Conservation (phyloP, 2,797 vertebrate genomes). For the Schizothorax lantsangensis region DNA sequence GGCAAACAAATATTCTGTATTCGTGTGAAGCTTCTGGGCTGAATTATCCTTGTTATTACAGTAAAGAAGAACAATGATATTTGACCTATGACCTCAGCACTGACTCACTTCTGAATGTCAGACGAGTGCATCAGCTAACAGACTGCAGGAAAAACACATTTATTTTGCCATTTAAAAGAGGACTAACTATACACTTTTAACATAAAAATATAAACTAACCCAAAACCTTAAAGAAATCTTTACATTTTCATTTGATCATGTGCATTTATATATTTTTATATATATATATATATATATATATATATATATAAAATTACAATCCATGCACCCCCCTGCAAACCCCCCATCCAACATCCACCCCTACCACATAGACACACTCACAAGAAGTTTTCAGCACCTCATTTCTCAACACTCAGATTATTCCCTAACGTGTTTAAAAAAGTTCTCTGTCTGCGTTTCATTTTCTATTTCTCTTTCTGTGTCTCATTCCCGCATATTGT, state of each 20-base stretch:
- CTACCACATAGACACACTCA: slow-evolving; percentile 54
- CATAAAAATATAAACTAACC: background rate
- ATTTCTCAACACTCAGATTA: slow-evolving; percentile 64
- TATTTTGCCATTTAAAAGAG: background rate
- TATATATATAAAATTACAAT: background rate
- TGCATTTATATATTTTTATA: too few relatives aligned
- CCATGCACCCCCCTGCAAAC: background rate
- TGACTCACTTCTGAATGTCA: slow-evolving; percentile 19
- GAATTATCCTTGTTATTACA: slow-evolving; percentile 28
- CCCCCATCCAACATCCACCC: background rate
- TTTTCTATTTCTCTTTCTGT: slow-evolving; percentile 39
- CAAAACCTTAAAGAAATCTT: background rate
- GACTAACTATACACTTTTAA: background rate
- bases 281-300: too few relatives aligned
- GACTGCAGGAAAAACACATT: background rate
- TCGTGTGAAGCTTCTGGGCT: slow-evolving; percentile 5
- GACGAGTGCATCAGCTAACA: background rate
- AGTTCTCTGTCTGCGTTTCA: slow-evolving; percentile 37
- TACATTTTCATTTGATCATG: too few relatives aligned
- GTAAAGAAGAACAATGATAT: slow-evolving; percentile 22
- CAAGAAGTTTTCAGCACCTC: slow-evolving; percentile 60
- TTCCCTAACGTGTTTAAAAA: slow-evolving; percentile 55
- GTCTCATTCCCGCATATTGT: slow-evolving; percentile 36
- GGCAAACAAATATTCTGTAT: background rate
- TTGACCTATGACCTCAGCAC: slow-evolving; percentile 37